A percentile compares a stretch with the other conserved stretches of the same genome.
These are phyloP conservation scores for Phalloptychus januarius DNA, from an alignment of 2,797 vertebrate genomes.

Conservation along the genomic window DNA sequence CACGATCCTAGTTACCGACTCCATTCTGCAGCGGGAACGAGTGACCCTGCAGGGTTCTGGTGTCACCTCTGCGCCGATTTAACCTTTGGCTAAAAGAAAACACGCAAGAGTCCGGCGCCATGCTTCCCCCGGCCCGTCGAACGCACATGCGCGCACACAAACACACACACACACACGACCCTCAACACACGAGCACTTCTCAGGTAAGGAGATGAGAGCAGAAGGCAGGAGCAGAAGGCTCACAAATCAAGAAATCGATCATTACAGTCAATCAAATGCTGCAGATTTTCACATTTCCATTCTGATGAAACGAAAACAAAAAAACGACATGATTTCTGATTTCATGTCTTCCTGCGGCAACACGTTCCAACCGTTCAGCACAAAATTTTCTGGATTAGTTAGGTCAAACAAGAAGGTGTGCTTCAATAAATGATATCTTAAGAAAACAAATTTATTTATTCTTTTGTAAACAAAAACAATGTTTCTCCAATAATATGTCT, in stretches of 20 bases:
- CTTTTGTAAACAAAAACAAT: conserved; percentile 68
- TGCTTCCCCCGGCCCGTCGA: conserved; percentile 11
- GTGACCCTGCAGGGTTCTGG: conserved; percentile 55
- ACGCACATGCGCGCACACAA: conserved; percentile 48
- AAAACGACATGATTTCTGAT: conserved; percentile 49
- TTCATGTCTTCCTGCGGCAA: conserved; percentile 36
- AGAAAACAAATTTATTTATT: conserved; percentile 69
- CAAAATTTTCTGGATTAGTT: conserved; percentile 55
- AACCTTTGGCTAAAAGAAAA: conserved; percentile 77
- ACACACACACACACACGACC: conserved; percentile 8
- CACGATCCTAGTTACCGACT: conserved; percentile 64
- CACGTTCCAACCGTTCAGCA: conserved; percentile 57
- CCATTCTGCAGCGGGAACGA: conserved; percentile 47
- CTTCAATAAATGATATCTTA: conserved; percentile 63
- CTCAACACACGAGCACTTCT: conserved; percentile 48
- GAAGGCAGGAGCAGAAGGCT: conserved; percentile 77
- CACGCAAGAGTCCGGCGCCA: conserved; percentile 55
- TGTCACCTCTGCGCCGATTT: conserved; percentile 58
- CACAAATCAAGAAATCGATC: conserved; percentile 69
- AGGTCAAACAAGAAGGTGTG: conserved; percentile 57
- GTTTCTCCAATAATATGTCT: conserved; percentile 80
- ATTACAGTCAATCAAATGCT: conserved; percentile 68
- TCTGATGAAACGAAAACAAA: conserved; percentile 59
- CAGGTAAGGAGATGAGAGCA: conserved; percentile 71
- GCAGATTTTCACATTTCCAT: conserved; percentile 69